phyloP scores from a whole-genome alignment of 2,888 invertebrate species.

The Diarsia rubi region DNA sequence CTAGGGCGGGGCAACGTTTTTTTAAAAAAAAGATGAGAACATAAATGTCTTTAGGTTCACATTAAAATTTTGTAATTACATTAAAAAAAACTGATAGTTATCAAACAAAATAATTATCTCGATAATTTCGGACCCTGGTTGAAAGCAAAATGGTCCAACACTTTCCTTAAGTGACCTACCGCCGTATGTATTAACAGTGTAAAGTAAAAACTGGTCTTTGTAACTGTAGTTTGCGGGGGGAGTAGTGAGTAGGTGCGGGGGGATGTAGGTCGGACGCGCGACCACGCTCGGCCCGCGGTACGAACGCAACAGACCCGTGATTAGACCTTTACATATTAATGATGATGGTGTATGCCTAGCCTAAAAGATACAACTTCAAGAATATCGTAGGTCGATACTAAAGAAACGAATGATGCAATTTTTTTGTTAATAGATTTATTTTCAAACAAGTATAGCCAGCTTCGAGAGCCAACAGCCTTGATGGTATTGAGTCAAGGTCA shows the following conservation, averaged over 20 bases:
- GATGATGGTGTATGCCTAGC: conserved; percentile 4
- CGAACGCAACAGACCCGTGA: conserved; percentile 41
- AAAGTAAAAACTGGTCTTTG: conserved; percentile 85
- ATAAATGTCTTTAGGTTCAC: neutral
- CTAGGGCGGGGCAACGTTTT: too few relatives aligned
- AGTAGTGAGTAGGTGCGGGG: conserved; percentile 65
- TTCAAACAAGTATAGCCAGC: conserved; percentile 61
- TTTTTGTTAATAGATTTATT: conserved; percentile 67
- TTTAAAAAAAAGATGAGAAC: too few relatives aligned
- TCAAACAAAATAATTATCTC: neutral
- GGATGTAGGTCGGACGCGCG: conserved; percentile 82
- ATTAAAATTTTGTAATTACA: neutral
- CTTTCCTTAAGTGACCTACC: conserved; percentile 87
- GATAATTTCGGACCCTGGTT: conserved; percentile 47
- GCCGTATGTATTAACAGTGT: conserved; percentile 77
- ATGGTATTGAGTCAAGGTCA: conserved; percentile 81
- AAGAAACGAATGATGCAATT: conserved; percentile 63
- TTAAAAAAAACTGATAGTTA: neutral
- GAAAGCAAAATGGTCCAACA: conserved; percentile 90
- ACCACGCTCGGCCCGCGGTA: conserved; percentile 60
- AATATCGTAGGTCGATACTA: conserved; percentile 10
- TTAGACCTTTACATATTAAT: conserved; percentile 49
- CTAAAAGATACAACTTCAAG: conserved; percentile 13
- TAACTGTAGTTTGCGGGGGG: conserved; percentile 84
- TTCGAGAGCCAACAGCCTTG: conserved; percentile 72